Evolutionary conservation across 2,797 vertebrate genomes (phyloP).

Genomic region (Erethizon dorsatum): DNA sequence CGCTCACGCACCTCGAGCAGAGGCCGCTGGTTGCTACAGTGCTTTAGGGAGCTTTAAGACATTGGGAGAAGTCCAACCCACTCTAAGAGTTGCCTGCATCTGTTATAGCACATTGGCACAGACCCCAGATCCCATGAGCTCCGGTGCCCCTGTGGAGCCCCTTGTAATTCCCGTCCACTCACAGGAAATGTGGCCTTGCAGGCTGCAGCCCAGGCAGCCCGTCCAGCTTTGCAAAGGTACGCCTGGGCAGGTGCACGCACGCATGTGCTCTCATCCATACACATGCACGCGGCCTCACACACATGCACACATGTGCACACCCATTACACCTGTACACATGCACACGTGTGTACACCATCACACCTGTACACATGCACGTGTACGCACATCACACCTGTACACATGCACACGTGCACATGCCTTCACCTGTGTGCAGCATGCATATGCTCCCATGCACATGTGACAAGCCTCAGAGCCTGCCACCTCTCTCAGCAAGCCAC

Average conservation of each 20-base stretch:
- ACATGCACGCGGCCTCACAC: no score
- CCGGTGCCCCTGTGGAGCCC: background rate
- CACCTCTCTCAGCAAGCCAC: slow-evolving; percentile 34
- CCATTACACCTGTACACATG: no score
- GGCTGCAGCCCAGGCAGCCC: background rate
- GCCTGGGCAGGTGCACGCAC: fast-evolving
- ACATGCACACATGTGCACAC: background rate
- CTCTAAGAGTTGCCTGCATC: background rate
- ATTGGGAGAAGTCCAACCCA: background rate
- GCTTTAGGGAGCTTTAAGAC: background rate
- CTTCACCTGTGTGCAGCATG: background rate
- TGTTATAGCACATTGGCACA: background rate
- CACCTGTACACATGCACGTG: fast-evolving
- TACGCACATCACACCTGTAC: background rate
- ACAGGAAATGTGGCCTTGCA: background rate
- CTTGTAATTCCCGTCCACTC: background rate
- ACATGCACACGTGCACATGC: background rate
- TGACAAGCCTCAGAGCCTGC: background rate
- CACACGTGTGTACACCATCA: background rate
- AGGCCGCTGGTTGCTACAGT: background rate
- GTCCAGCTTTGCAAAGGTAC: background rate
- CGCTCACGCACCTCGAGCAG: background rate
- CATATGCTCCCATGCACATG: background rate
- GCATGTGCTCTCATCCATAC: no score
- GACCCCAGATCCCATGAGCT: background rate